Evolutionary conservation across 2,888 invertebrate genomes (phyloP).

Genomic region (Megastigmus dorsalis): DNA sequence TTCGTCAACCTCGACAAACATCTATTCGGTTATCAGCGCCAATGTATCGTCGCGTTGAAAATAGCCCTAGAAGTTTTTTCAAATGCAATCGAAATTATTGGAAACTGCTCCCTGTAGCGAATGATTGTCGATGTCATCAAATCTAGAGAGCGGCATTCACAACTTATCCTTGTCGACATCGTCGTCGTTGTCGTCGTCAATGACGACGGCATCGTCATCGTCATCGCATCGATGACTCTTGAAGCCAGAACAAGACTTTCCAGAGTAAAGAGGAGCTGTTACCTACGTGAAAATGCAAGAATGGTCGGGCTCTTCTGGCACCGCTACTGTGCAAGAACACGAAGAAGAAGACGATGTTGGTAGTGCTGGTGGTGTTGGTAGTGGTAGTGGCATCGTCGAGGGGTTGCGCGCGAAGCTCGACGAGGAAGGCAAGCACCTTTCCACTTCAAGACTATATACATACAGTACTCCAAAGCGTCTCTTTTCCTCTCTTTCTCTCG

Average conservation of each 20-base stretch:
- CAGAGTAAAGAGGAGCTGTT: slow-evolving; percentile 20
- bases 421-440: slow-evolving; percentile 32
- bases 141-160: slow-evolving; percentile 1
- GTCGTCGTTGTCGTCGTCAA: not conserved
- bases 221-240: slow-evolving; percentile 20
- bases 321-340: not conserved
- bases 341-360: slow-evolving; percentile 11
- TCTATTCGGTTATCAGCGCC: no score
- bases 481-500: not conserved
- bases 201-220: slow-evolving; percentile 8
- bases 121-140: slow-evolving; percentile 15
- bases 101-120: no score
- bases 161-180: slow-evolving; percentile 6
- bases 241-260: slow-evolving; percentile 13
- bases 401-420: slow-evolving; percentile 17
- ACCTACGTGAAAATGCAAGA: slow-evolving; percentile 25
- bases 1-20: no score
- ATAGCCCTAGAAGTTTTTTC: no score
- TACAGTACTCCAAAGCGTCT: not conserved
- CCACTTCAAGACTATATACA: slow-evolving; percentile 18
- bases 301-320: slow-evolving; percentile 1
- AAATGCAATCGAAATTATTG: no score
- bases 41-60: no score
- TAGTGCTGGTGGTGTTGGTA: no score
- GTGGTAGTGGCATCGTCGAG: slow-evolving; percentile 13